Conservation (phyloP, 2,113 vertebrate genomes). For the Cebus imitator region DNA sequence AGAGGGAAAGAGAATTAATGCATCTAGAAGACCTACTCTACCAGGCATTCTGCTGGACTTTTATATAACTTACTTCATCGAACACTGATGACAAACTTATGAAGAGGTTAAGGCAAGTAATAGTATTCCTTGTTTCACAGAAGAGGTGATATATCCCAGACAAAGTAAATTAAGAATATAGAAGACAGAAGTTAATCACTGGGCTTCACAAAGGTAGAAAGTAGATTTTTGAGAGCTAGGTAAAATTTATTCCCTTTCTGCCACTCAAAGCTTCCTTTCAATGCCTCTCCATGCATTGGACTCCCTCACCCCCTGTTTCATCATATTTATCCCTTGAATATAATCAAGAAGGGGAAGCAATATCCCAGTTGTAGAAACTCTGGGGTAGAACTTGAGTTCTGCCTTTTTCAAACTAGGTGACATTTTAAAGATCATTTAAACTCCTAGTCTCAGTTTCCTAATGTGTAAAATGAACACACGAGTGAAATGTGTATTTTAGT, state of each 20-base stretch:
- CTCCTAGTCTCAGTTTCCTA: not conserved
- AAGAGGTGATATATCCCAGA: not conserved
- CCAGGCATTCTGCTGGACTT: not conserved
- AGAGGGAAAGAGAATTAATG: not conserved
- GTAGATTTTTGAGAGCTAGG: not conserved
- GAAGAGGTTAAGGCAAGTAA: not conserved
- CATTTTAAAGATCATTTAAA: not conserved
- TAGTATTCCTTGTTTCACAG: not conserved
- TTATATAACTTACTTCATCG: not conserved
- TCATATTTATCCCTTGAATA: not conserved
- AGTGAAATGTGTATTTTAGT: not conserved
- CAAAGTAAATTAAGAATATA: not conserved
- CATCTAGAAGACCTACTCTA: not conserved
- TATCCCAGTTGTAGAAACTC: not conserved
- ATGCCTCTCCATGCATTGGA: not conserved
- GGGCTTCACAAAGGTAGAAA: not conserved
- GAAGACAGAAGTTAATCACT: not conserved
- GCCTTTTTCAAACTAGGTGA: not conserved
- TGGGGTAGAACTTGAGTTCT: not conserved
- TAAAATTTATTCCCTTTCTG: not conserved
- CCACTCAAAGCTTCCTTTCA: not conserved
- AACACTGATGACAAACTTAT: not conserved
- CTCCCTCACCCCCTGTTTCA: not conserved
- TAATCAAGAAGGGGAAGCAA: not conserved
- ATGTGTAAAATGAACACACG: not conserved